Evolutionary conservation across 2,888 invertebrate genomes (phyloP).

Genomic region (Tetragnatha montana): DNA sequence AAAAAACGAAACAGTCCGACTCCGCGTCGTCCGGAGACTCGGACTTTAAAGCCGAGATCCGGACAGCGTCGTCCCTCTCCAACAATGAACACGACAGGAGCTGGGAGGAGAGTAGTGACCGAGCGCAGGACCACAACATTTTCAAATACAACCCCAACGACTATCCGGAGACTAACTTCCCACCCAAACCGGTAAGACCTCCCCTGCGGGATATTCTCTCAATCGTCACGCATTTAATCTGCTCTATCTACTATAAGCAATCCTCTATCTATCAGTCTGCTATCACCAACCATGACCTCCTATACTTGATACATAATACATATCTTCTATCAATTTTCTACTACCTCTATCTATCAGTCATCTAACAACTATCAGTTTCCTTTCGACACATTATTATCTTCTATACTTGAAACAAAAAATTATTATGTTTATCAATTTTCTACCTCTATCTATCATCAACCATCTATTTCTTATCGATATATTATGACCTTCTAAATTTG

Average conservation of each 20-base stretch:
- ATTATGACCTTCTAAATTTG: too few relatives aligned
- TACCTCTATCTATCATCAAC: too few relatives aligned
- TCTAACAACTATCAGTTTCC: background rate
- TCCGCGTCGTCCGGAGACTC: constrained; percentile 89
- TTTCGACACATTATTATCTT: too few relatives aligned
- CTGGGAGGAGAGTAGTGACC: constrained; percentile 71
- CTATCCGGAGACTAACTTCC: constrained; percentile 86
- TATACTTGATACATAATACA: background rate
- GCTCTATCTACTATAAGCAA: too few relatives aligned
- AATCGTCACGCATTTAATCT: constrained; percentile 7
- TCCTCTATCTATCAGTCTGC: too few relatives aligned
- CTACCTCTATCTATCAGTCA: constrained; percentile 17
- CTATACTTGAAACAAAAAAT: background rate
- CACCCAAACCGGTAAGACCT: constrained; percentile 82
- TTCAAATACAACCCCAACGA: constrained; percentile 77
- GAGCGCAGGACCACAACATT: constrained; percentile 67
- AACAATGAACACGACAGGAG: constrained; percentile 78
- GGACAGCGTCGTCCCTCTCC: constrained; percentile 87
- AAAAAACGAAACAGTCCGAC: constrained; percentile 82
- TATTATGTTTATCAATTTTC: background rate
- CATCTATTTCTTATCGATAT: too few relatives aligned
- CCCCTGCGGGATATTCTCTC: constrained; percentile 14
- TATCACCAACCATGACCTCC: too few relatives aligned
- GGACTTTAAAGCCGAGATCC: constrained; percentile 90
- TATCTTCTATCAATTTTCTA: background rate